Conservation (phyloP, 1,140 invertebrate species). For the Drosophila suzukii region DNA sequence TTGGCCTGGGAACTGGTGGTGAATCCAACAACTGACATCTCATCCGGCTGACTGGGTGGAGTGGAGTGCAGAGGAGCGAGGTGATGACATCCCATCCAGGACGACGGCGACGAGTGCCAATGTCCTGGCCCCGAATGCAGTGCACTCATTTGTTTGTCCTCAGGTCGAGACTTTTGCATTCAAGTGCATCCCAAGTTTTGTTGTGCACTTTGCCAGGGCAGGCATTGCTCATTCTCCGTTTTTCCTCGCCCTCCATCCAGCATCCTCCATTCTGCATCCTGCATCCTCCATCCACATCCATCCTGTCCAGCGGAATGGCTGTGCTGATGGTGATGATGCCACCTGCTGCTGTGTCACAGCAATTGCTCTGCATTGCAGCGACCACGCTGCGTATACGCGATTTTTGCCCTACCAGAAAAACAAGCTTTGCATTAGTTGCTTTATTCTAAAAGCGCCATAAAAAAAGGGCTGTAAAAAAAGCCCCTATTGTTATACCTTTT, state of each 20-base stretch:
- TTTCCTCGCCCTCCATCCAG: neutral
- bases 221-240: slow-evolving; percentile 1
- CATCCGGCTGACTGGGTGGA: slow-evolving; percentile 26
- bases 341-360: slow-evolving; percentile 56
- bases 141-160: slow-evolving; percentile 54
- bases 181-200: slow-evolving; percentile 44
- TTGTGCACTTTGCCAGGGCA: slow-evolving; percentile 42
- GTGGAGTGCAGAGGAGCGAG: neutral
- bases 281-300: too few relatives aligned
- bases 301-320: neutral
- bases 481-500: neutral
- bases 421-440: slow-evolving; percentile 16
- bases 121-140: slow-evolving; percentile 19
- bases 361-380: slow-evolving; percentile 32
- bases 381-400: slow-evolving; percentile 59
- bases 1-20: slow-evolving; percentile 11
- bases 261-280: too few relatives aligned
- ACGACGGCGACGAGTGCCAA: slow-evolving; percentile 53
- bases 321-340: slow-evolving; percentile 27
- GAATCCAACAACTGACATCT: slow-evolving; percentile 21
- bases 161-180: slow-evolving; percentile 39
- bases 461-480: neutral
- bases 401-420: slow-evolving; percentile 28
- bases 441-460: slow-evolving; percentile 17
- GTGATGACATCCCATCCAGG: slow-evolving; percentile 2